Evolutionary conservation across 2,797 vertebrate species (phyloP).

Genomic region (Coregonus ussuriensis): DNA sequence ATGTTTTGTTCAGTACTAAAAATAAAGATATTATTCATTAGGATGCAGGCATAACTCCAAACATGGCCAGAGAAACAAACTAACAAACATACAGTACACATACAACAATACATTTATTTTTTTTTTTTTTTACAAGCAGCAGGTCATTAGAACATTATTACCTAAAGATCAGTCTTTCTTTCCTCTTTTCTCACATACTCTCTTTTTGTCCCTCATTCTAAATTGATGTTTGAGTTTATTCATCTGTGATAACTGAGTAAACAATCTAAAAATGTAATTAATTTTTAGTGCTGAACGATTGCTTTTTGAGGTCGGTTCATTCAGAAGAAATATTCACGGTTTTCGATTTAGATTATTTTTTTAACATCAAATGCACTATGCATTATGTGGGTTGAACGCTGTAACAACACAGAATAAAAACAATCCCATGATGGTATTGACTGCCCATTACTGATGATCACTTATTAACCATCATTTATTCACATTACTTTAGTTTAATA

Average conservation of each 20-base stretch:
- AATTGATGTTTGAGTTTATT: slow-evolving; percentile 37
- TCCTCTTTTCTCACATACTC: slow-evolving; percentile 11
- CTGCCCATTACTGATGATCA: too few relatives aligned
- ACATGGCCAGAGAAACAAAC: not conserved
- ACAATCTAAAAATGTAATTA: slow-evolving; percentile 31
- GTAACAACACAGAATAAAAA: too few relatives aligned
- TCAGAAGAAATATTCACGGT: too few relatives aligned
- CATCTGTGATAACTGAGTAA: slow-evolving; percentile 45
- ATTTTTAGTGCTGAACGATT: slow-evolving; percentile 34
- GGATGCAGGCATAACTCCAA: not conserved
- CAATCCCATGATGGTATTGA: too few relatives aligned
- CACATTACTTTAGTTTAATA: too few relatives aligned
- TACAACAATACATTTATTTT: not conserved
- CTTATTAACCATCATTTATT: too few relatives aligned
- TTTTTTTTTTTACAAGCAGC: not conserved
- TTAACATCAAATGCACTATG: too few relatives aligned
- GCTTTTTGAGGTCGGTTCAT: too few relatives aligned
- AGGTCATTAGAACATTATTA: not conserved
- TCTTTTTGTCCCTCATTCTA: slow-evolving; percentile 6
- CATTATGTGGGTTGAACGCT: too few relatives aligned
- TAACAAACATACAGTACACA: not conserved
- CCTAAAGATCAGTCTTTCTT: not conserved
- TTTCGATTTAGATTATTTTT: too few relatives aligned
- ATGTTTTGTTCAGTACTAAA: not conserved
- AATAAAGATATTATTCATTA: not conserved